These are phyloP conservation scores for Dioctria linearis DNA, from an alignment of 2,888 invertebrate species.

Conservation along the genomic window DNA sequence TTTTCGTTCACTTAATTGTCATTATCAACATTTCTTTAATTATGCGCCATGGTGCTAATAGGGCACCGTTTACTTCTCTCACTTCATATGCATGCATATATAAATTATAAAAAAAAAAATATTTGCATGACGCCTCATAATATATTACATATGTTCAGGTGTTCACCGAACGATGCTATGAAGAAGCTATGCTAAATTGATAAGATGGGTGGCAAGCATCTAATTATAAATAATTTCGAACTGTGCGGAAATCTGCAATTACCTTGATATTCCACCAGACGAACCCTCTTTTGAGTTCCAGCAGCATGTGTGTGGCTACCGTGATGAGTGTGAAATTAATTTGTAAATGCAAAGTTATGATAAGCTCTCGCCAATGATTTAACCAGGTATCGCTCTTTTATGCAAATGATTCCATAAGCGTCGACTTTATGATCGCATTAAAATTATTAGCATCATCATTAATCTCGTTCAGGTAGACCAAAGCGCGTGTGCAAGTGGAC, in stretches of 20 bases:
- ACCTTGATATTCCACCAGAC: neutral
- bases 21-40: no score
- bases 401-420: conserved; percentile 9
- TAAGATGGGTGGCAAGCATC: neutral
- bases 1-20: no score
- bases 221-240: neutral
- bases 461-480: neutral
- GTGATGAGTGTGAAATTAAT: conserved; percentile 9
- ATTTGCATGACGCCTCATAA: no score
- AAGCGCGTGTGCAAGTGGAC: neutral
- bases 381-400: neutral
- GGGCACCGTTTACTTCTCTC: no score
- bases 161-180: no score
- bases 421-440: neutral
- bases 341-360: conserved; percentile 6
- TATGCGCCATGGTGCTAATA: no score
- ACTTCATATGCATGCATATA: no score
- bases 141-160: no score
- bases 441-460: conserved; percentile 5
- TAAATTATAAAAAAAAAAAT: no score
- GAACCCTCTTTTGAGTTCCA: neutral
- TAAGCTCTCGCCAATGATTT: neutral
- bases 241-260: neutral
- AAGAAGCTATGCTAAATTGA: neutral
- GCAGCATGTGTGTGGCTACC: neutral